A percentile compares a stretch with the other conserved stretches of the same genome.
Evolutionary conservation across 2,888 invertebrate genomes (phyloP).

Genomic region (Tachina lurida): DNA sequence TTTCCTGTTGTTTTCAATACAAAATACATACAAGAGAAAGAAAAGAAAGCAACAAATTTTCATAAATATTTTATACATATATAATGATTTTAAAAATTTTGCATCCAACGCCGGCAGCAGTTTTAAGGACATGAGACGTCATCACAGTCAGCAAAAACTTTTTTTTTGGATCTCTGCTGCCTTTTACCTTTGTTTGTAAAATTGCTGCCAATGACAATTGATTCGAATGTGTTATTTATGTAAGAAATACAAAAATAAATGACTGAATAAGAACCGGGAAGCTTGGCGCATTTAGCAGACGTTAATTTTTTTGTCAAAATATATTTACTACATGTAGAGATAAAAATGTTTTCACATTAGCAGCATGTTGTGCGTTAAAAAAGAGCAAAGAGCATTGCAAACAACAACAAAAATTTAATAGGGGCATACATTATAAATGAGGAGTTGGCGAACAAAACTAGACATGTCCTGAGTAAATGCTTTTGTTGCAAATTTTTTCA

Average conservation of each 20-base stretch:
- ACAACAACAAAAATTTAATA: too few relatives aligned
- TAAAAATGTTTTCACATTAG: too few relatives aligned
- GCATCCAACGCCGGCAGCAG: background rate
- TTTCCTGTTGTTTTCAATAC: constrained; percentile 56
- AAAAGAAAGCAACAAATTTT: background rate
- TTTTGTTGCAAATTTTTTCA: too few relatives aligned
- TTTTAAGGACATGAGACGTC: constrained; percentile 38
- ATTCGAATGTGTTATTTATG: constrained; percentile 47
- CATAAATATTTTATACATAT: constrained; percentile 20
- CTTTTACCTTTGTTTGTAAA: constrained; percentile 28
- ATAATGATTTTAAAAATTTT: constrained; percentile 56
- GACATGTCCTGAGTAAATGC: too few relatives aligned
- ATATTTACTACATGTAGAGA: too few relatives aligned
- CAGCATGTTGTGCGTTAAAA: too few relatives aligned
- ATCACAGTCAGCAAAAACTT: constrained; percentile 5
- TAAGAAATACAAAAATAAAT: background rate
- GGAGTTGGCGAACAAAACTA: too few relatives aligned
- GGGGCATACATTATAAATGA: too few relatives aligned
- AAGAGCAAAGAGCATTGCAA: too few relatives aligned
- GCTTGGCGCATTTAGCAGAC: too few relatives aligned
- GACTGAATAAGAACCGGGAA: background rate
- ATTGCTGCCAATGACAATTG: constrained; percentile 60
- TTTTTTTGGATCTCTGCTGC: constrained; percentile 6
- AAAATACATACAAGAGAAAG: background rate
- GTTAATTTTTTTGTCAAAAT: too few relatives aligned